Conservation (phyloP, 2,888 invertebrate species). For the Parnassius orleans region DNA sequence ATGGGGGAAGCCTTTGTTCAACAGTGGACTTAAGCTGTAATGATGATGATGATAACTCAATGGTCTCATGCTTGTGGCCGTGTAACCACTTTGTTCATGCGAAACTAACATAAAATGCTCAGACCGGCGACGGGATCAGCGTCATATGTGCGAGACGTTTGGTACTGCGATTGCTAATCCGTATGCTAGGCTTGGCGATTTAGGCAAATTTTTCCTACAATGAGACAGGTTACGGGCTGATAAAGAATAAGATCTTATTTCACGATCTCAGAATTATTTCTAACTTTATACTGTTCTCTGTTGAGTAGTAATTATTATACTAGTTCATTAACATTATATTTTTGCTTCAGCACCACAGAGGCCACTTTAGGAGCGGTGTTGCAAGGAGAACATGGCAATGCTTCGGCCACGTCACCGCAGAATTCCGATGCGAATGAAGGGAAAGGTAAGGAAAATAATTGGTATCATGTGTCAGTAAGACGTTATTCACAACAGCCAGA, state of each 20-base stretch:
- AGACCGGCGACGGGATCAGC: no score
- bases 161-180: no score
- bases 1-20: no score
- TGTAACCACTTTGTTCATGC: no score
- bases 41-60: no score
- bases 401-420: conserved; percentile 59
- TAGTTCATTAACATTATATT: neutral
- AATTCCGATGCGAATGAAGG: conserved; percentile 54
- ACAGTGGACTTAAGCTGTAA: no score
- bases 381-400: conserved; percentile 64
- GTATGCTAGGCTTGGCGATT: no score
- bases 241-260: neutral
- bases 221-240: no score
- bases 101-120: no score
- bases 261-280: neutral
- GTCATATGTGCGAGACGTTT: no score
- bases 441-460: conserved; percentile 49
- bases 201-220: no score
- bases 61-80: no score
- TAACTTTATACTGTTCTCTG: neutral
- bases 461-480: neutral
- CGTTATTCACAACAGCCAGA: neutral
- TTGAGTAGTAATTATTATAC: neutral
- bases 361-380: conserved; percentile 64
- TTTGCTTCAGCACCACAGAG: conserved; percentile 52